Base-by-base conservation (phyloP, 2,888 invertebrate species). In the Drosophila emarginata region DNA sequence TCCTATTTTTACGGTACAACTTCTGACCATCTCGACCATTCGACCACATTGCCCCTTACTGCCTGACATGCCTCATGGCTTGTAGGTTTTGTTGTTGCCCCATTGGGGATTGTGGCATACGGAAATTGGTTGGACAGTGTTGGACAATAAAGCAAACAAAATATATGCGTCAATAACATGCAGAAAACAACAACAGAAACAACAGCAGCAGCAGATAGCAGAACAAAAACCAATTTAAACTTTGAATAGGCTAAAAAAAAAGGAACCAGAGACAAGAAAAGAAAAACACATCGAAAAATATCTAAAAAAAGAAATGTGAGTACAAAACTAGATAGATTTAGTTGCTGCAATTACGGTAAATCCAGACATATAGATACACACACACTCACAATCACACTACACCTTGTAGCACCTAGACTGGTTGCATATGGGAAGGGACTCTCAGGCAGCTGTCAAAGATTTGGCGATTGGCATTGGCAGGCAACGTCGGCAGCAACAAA, bases 101-200 rank as follows among this genome's bases (percentile, higher is more conserved):
- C 78, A 63, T 67, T 69, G 71, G 68, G 68, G 64, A 65, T 71
- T 85, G 77, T 79, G 85, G 85, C 70, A 85, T 54, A 57, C 72
- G 79, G 86, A 82, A 82, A 82, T 87, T 87, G 82, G 68, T 77
- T 73, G 77, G 79, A 79, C 87, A 79, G 76, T 65, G 64, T 45
- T 21, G 63, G 56, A 72, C 82, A 87, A 45, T 87, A 87, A 87
- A 87, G 76, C 76, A 87, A 67, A 71, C 76, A 75, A 73, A 77
- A 81, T 72, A 75, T 64, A 58, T 74, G 77, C 85, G 77, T 84
- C 87, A 87, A 82, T 85, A 79, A 74, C 74, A 76, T 70, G 68
- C 64, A 74, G 69, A 73, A 76, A 66, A 45, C 45, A 45, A 45
- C 45, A 45, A 11, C 45, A 51, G 50, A 45, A 28, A 50, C 45